A percentile compares a stretch with the other conserved stretches of the same genome.
These are phyloP conservation scores for Lagopus muta DNA, from an alignment of 2,113 vertebrate genomes.

Conservation along the genomic window DNA sequence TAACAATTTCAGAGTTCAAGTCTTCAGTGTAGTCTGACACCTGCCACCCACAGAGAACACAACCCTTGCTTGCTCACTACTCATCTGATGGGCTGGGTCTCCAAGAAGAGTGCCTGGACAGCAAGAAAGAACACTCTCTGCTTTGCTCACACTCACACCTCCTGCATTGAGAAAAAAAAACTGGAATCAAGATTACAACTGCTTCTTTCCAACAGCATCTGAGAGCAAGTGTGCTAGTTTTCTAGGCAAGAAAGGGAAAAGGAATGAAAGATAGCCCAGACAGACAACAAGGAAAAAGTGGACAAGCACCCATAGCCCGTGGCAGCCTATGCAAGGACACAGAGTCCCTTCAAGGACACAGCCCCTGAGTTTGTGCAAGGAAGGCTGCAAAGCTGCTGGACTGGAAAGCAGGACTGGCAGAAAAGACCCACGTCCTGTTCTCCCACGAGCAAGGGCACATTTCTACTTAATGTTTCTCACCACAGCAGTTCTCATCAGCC, in stretches of 20 bases:
- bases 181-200: neutral
- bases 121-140: neutral
- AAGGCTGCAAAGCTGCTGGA: neutral
- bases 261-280: neutral
- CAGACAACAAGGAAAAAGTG: neutral
- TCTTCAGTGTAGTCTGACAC: neutral
- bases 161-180: neutral
- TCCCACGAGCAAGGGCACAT: neutral
- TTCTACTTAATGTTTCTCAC: neutral
- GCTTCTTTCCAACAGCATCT: neutral
- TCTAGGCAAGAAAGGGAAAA: neutral
- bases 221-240: neutral
- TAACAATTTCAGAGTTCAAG: neutral
- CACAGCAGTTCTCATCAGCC: neutral
- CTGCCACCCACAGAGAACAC: neutral
- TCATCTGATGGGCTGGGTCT: accelerated
- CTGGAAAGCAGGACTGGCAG: neutral
- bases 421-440: neutral
- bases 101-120: neutral
- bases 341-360: accelerated
- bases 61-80: neutral
- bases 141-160: neutral
- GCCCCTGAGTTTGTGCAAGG: neutral
- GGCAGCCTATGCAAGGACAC: neutral
- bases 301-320: neutral